These are phyloP conservation scores for Synanthedon formicaeformis DNA, from an alignment of 2,888 invertebrate species.

Conservation along the genomic window DNA sequence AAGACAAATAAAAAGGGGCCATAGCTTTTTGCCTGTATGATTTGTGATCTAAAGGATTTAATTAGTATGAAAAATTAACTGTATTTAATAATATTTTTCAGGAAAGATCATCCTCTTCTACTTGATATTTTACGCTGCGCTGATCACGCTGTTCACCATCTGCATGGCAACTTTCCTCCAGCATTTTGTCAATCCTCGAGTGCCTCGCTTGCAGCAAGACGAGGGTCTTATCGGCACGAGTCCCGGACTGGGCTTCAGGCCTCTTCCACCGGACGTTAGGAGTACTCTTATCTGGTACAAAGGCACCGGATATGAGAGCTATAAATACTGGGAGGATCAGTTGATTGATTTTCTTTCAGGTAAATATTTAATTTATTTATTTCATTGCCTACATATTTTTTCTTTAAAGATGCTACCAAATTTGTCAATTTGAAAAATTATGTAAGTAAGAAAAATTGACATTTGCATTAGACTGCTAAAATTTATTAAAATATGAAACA, in stretches of 20 bases:
- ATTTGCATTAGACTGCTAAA: too few relatives aligned
- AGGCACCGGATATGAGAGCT: slow-evolving; percentile 81
- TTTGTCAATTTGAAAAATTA: too few relatives aligned
- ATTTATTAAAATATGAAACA: too few relatives aligned
- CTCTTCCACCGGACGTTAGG: slow-evolving; percentile 90
- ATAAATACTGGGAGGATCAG: slow-evolving; percentile 83
- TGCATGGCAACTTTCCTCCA: slow-evolving; percentile 94
- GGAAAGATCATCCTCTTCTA: slow-evolving; percentile 95
- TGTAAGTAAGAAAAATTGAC: too few relatives aligned
- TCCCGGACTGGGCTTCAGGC: slow-evolving; percentile 96
- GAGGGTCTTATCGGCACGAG: slow-evolving; percentile 90
- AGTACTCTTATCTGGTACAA: slow-evolving; percentile 97
- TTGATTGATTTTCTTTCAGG: slow-evolving; percentile 83
- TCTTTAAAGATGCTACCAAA: too few relatives aligned
- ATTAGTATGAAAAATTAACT: not conserved
- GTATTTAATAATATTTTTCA: slow-evolving; percentile 45
- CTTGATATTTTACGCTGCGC: slow-evolving; percentile 87
- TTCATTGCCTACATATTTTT: too few relatives aligned
- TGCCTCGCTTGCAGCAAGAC: slow-evolving; percentile 87
- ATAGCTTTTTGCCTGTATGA: too few relatives aligned
- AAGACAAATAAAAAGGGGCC: too few relatives aligned
- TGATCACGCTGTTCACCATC: slow-evolving; percentile 89
- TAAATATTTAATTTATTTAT: slow-evolving; percentile 41
- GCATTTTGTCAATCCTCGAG: slow-evolving; percentile 88
- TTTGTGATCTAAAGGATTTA: too few relatives aligned